phyloP scores from a whole-genome alignment of 2,888 invertebrate species.

The Aporophyla lueneburgensis region DNA sequence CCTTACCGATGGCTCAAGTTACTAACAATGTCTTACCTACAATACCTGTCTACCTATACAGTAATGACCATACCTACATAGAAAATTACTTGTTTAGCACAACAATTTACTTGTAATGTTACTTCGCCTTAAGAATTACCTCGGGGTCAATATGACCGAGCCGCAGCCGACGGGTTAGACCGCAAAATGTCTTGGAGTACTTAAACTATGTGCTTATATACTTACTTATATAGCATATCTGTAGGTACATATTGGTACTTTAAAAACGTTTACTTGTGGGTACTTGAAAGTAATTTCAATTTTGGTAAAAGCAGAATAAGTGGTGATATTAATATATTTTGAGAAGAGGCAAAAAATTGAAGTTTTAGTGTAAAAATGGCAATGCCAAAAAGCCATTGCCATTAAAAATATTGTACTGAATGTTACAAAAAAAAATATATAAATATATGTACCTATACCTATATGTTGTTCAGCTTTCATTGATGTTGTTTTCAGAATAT shows the following conservation, averaged over 20 bases:
- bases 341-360: not conserved
- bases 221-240: conserved; percentile 6
- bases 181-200: conserved; percentile 45
- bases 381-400: no score
- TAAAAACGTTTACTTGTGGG: not conserved
- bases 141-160: conserved; percentile 56
- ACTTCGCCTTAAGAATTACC: conserved; percentile 39
- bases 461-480: no score
- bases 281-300: not conserved
- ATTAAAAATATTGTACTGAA: no score
- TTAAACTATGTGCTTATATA: conserved; percentile 43
- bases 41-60: not conserved
- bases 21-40: not conserved
- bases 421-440: no score
- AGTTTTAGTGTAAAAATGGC: no score
- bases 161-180: conserved; percentile 50
- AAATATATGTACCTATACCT: no score
- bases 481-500: not conserved
- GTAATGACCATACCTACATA: conserved; percentile 12
- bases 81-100: conserved; percentile 51
- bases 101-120: conserved; percentile 55
- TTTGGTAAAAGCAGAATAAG: conserved; percentile 13
- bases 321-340: not conserved
- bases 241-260: not conserved
- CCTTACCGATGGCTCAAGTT: not conserved